A percentile compares a stretch with the other conserved stretches of the same genome.
phyloP scores from a whole-genome alignment of 2,113 vertebrate species.

The Limanda limanda region DNA sequence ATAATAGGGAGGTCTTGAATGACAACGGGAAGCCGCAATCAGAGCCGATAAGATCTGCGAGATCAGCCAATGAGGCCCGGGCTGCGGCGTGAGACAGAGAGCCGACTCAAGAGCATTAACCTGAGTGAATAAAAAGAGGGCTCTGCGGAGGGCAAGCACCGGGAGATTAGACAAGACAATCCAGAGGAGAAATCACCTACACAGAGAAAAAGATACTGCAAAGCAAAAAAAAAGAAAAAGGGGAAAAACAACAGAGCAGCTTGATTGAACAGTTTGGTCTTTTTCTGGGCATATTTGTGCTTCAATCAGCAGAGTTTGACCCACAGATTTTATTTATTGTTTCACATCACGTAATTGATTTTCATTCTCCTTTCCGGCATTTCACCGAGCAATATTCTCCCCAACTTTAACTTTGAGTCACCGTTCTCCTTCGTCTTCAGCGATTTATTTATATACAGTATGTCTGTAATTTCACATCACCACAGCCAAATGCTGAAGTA shows the following conservation, averaged over 20 bases:
- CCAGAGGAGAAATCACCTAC: conserved; percentile 38
- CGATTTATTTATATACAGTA: conserved; percentile 44
- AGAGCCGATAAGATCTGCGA: conserved; percentile 51
- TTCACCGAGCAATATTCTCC: neutral
- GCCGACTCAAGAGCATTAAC: conserved; percentile 46
- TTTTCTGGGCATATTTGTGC: neutral
- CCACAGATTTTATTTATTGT: too few relatives aligned
- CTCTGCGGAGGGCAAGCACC: neutral
- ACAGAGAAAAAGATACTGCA: conserved; percentile 19
- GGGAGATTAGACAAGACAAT: conserved; percentile 58
- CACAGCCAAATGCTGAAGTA: too few relatives aligned
- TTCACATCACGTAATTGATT: neutral
- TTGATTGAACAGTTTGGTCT: conserved; percentile 3
- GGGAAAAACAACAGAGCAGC: neutral
- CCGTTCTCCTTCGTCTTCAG: conserved; percentile 16
- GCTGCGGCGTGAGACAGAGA: conserved; percentile 55
- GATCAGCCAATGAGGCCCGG: conserved; percentile 26
- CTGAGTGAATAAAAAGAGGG: conserved; percentile 43
- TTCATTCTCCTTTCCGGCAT: neutral
- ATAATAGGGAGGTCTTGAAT: conserved; percentile 11
- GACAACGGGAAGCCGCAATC: conserved; percentile 41
- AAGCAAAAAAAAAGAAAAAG: neutral
- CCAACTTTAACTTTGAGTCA: conserved; percentile 35
- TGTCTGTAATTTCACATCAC: conserved; percentile 12
- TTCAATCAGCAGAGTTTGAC: neutral